These are phyloP conservation scores for Drosophila equinoxialis DNA, from an alignment of 1,140 invertebrate species.

Conservation along the genomic window DNA sequence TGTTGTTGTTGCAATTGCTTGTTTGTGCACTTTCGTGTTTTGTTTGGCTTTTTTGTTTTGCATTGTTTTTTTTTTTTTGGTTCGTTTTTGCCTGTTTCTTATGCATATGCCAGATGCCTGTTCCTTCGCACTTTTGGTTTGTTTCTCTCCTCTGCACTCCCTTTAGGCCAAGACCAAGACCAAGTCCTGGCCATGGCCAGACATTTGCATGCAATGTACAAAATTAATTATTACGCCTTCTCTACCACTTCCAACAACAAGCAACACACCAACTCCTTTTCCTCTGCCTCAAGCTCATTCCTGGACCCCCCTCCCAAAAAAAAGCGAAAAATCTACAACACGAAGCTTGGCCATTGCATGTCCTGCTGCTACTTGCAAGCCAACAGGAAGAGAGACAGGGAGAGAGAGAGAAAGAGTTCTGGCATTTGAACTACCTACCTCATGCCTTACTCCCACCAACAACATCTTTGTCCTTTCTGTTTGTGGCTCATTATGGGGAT, in stretches of 20 bases:
- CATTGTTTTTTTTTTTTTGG: constrained; percentile 20
- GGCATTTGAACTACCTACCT: constrained; percentile 23
- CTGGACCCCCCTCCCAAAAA: constrained; percentile 53
- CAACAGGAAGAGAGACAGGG: constrained; percentile 25
- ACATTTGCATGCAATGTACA: constrained; percentile 79
- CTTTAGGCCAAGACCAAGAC: constrained; percentile 25
- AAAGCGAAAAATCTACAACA: constrained; percentile 67
- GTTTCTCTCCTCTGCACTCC: background rate
- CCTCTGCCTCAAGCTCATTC: constrained; percentile 25
- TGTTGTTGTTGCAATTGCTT: background rate
- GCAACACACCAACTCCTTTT: background rate
- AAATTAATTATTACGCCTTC: constrained; percentile 77
- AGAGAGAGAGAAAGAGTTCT: constrained; percentile 23
- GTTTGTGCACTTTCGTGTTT: constrained; percentile 34
- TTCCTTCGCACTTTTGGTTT: background rate
- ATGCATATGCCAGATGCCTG: constrained; percentile 65
- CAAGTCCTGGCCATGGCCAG: constrained; percentile 47
- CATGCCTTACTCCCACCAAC: background rate
- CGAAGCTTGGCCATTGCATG: constrained; percentile 68
- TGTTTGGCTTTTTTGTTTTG: constrained; percentile 33
- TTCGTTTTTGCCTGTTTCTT: constrained; percentile 65
- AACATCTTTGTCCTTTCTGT: background rate
- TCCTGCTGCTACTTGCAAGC: constrained; percentile 75
- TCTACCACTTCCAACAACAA: constrained; percentile 9
- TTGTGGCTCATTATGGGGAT: constrained; percentile 70